Percentiles rank a stretch among this genome's conserved stretches.
Conservation (phyloP, 2,797 vertebrate genomes). For the Bovichtus diacanthus region DNA sequence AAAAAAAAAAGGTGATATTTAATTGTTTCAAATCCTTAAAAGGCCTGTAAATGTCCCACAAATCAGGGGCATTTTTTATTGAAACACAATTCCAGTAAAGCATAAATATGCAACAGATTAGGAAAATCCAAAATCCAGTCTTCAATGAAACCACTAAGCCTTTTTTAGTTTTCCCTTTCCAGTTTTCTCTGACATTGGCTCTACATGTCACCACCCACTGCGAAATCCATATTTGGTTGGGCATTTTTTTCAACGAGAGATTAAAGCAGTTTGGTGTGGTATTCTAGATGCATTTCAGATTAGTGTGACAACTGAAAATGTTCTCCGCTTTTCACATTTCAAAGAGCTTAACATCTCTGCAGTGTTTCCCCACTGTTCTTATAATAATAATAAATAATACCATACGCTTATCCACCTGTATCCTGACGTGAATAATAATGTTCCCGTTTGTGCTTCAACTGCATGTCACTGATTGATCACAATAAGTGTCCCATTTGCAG, state of each 20-base stretch:
- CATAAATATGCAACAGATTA: slow-evolving; percentile 46
- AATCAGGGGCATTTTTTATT: background rate
- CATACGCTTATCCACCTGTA: background rate
- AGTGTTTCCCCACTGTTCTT: background rate
- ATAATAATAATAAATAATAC: background rate
- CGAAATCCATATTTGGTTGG: slow-evolving; percentile 31
- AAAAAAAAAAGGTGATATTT: background rate
- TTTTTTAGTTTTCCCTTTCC: slow-evolving; percentile 12
- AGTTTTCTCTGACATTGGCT: slow-evolving; percentile 16
- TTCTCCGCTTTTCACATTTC: slow-evolving; percentile 9
- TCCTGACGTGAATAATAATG: background rate
- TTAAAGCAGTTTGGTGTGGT: slow-evolving; percentile 17
- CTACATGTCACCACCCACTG: slow-evolving; percentile 29
- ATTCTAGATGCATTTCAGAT: slow-evolving; percentile 21
- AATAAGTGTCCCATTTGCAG: no score
- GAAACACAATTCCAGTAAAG: background rate
- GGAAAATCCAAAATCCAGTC: slow-evolving; percentile 33
- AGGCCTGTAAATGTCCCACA: background rate
- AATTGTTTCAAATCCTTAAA: slow-evolving; percentile 23
- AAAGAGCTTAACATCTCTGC: slow-evolving; percentile 2
- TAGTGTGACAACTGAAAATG: slow-evolving; percentile 18
- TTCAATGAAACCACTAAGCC: slow-evolving; percentile 30
- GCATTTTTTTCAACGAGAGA: slow-evolving; percentile 35
- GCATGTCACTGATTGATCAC: background rate
- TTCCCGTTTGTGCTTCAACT: background rate